A percentile compares a stretch with the other conserved stretches of the same genome.
These are phyloP conservation scores for Rhadinocentrus ornatus DNA, from an alignment of 2,797 vertebrate genomes.

Conservation along the genomic window DNA sequence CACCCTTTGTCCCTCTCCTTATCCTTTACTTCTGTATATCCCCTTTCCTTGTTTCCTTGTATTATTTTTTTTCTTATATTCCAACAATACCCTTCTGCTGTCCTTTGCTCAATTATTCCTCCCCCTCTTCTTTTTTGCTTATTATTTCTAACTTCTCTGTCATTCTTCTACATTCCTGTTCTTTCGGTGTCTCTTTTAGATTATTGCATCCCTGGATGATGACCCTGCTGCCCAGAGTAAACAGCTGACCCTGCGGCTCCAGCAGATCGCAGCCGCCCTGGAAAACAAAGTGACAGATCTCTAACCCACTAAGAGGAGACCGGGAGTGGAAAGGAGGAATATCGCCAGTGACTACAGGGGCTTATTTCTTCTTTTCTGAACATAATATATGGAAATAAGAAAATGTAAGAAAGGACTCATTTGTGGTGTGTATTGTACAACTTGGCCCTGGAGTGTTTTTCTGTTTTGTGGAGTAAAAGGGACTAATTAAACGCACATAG, in stretches of 20 bases:
- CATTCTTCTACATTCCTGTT: slow-evolving; percentile 21
- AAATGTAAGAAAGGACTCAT: slow-evolving; percentile 46
- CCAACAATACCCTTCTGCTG: slow-evolving; percentile 18
- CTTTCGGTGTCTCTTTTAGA: slow-evolving; percentile 76
- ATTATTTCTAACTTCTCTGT: slow-evolving; percentile 28
- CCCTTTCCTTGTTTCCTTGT: slow-evolving; percentile 5
- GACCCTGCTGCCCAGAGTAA: slow-evolving; percentile 97
- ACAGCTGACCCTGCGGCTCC: slow-evolving; percentile 96
- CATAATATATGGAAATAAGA: slow-evolving; percentile 54
- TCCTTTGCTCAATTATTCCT: slow-evolving; percentile 5
- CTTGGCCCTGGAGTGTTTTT: slow-evolving; percentile 44
- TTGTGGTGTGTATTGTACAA: slow-evolving; percentile 33
- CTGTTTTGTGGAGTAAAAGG: slow-evolving; percentile 50
- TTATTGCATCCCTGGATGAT: slow-evolving; percentile 95
- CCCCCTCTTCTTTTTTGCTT: slow-evolving; percentile 3
- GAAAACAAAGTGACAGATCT: slow-evolving; percentile 99
- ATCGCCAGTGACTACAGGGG: slow-evolving; percentile 73
- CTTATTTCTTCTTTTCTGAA: slow-evolving; percentile 66
- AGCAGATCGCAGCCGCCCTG: slow-evolving; percentile 95
- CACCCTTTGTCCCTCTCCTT: slow-evolving; percentile 29
- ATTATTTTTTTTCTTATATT: slow-evolving; percentile 4
- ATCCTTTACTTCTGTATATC: slow-evolving; percentile 11
- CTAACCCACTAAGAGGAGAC: slow-evolving; percentile 78
- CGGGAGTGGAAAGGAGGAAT: slow-evolving; percentile 31
- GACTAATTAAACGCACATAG: slow-evolving; percentile 61